Evolutionary conservation across 2,113 vertebrate species (phyloP), one percentile per base, ranked within the genome.

Genomic region (Microtus richardsoni): DNA sequence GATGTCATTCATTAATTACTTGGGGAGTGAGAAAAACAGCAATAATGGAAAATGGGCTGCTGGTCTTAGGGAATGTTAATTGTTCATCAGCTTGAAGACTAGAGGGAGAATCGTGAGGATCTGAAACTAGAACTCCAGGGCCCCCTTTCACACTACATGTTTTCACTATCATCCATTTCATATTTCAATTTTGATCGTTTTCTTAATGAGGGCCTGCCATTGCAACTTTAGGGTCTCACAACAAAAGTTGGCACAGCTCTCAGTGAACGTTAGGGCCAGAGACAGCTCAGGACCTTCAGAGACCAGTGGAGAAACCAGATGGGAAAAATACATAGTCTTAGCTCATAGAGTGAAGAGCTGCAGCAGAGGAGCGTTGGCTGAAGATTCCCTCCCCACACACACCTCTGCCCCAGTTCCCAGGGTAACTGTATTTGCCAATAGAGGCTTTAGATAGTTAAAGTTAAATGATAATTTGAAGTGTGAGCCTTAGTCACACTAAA

Each of bases 401-500:
- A 66, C 12, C 11, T 39, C 36, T 33, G n/a, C 36, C 26, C n/a
- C 3, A 52, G 7, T 80, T 92, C 52, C 41, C 52, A 89, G 30
- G 21, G 33, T 5, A 22, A 71, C 60, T 73, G 1, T 54, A 71
- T 80, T 88, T 91, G 70, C 66, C 80, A 66, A 75, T 10, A 52
- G 24, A 8, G 12, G 10, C 19, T 78, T 87, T 74, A 92, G 62
- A 36, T 36, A 54, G 52, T 54, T 54, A 89, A 58, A 44, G 17
- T 85, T 52, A 89, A 88, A n/a, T 64, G 64, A 95, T 24, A n/a
- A 86, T 77, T 82, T 89, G 28, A 64, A 64, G 41, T 33, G 68
- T 74, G 11, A 13, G 10, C 36, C 22, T 24, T 91, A 17, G 89
- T 83, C 52, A 39, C 4, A 47, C 87, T 66, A 21, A 92, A 87